Conservation (phyloP, 2,113 vertebrate species). For the Anoplopoma fimbria region DNA sequence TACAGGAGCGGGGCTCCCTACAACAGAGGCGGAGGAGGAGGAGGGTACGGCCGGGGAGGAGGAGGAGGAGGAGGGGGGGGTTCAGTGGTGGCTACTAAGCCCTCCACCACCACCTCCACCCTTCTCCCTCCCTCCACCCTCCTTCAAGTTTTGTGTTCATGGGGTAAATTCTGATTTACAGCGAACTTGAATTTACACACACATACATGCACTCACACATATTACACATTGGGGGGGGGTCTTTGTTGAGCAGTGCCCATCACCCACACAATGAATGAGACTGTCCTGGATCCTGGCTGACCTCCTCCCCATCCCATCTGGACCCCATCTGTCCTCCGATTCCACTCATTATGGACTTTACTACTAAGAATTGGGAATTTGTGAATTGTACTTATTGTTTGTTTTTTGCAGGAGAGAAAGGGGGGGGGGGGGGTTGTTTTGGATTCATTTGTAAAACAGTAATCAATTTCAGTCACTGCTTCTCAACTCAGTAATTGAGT, state of each 20-base stretch:
- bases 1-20: conserved; percentile 90
- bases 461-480: conserved; percentile 69
- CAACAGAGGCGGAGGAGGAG: conserved; percentile 85
- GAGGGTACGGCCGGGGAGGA: conserved; percentile 74
- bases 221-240: conserved; percentile 22
- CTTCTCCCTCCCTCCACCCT: not conserved
- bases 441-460: conserved; percentile 64
- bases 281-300: conserved; percentile 49
- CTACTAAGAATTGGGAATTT: conserved; percentile 69
- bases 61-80: conserved; percentile 63
- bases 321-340: conserved; percentile 58
- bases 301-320: conserved; percentile 34
- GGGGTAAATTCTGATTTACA: conserved; percentile 58
- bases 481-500: conserved; percentile 53
- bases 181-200: conserved; percentile 68
- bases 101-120: not conserved
- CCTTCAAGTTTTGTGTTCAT: conserved; percentile 40
- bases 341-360: conserved; percentile 70
- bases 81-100: conserved; percentile 75
- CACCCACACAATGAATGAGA: conserved; percentile 71
- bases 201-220: conserved; percentile 28
- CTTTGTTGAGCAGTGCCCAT: conserved; percentile 60
- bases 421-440: conserved; percentile 30
- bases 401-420: not conserved
- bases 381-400: conserved; percentile 52